Percentiles rank a stretch among this genome's conserved stretches.
Conservation (phyloP, 2,888 invertebrate genomes). For the Eurois occulta region DNA sequence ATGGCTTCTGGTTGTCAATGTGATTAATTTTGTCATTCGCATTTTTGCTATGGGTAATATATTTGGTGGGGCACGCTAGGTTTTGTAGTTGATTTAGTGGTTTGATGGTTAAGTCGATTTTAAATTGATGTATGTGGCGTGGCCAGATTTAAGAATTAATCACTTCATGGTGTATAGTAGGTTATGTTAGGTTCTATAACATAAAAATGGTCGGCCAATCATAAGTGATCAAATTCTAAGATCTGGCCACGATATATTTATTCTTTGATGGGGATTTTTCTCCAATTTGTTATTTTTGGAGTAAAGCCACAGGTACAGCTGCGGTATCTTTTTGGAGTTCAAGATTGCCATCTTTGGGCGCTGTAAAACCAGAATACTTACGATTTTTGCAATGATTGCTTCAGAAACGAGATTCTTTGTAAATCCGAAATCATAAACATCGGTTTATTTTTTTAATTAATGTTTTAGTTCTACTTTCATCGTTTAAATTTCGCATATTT, state of each 20-base stretch:
- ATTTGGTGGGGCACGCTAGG: constrained; percentile 42
- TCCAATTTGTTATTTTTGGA: background rate
- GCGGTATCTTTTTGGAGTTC: background rate
- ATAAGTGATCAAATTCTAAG: too few relatives aligned
- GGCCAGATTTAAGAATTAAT: too few relatives aligned
- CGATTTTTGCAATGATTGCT: background rate
- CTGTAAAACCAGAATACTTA: background rate
- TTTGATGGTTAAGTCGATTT: background rate
- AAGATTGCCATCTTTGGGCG: background rate
- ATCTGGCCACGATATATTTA: too few relatives aligned
- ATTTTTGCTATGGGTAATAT: constrained; percentile 14
- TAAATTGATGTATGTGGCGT: background rate
- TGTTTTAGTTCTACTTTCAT: too few relatives aligned
- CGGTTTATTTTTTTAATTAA: background rate
- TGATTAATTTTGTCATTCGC: constrained; percentile 48
- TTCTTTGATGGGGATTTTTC: background rate
- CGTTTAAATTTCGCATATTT: background rate
- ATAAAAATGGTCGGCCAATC: too few relatives aligned
- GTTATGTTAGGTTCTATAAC: too few relatives aligned
- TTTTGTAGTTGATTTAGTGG: constrained; percentile 28
- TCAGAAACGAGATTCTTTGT: background rate
- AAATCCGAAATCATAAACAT: background rate
- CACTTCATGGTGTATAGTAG: too few relatives aligned
- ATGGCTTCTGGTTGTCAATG: constrained; percentile 7
- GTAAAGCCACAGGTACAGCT: background rate